Conservation (phyloP, 2,888 invertebrate species). For the Drosophila planitibia region DNA sequence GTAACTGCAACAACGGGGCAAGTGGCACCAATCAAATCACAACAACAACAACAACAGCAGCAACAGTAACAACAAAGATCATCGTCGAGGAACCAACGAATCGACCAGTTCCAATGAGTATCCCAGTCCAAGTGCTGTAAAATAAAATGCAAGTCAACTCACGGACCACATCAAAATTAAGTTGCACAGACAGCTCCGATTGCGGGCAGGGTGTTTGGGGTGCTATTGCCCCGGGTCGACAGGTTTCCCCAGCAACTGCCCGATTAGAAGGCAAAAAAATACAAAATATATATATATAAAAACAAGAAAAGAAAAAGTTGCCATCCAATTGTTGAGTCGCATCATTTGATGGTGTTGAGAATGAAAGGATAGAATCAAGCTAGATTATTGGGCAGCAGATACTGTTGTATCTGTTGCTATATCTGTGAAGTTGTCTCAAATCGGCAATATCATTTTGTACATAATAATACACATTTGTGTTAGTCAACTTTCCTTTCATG, state of each 20-base stretch:
- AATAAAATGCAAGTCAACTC: slow-evolving; percentile 37
- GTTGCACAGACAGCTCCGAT: slow-evolving; percentile 29
- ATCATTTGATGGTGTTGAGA: slow-evolving; percentile 21
- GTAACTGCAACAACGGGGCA: slow-evolving; percentile 41
- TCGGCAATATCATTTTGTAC: not conserved
- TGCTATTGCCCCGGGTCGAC: slow-evolving; percentile 40
- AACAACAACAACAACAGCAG: slow-evolving; percentile 28
- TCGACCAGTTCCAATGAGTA: slow-evolving; percentile 49
- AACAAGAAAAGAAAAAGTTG: slow-evolving; percentile 36
- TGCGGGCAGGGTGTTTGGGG: slow-evolving; percentile 11
- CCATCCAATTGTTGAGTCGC: slow-evolving; percentile 21
- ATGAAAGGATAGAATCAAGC: slow-evolving; percentile 31
- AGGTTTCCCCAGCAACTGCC: slow-evolving; percentile 50
- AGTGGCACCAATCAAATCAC: slow-evolving; percentile 62
- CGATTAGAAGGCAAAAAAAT: slow-evolving; percentile 42
- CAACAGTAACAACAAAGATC: slow-evolving; percentile 34
- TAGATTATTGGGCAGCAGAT: not conserved
- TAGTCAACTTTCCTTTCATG: slow-evolving; percentile 5
- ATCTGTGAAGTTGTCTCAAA: not conserved
- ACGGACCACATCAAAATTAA: slow-evolving; percentile 47
- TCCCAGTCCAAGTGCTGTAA: slow-evolving; percentile 50
- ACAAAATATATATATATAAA: not conserved
- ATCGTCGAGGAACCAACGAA: slow-evolving; percentile 42
- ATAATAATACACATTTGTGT: not conserved
- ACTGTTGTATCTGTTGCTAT: no score